Evolutionary conservation across 2,888 invertebrate species (phyloP), one percentile per base, ranked within the genome.

Genomic region (Mythimna ferrago): DNA sequence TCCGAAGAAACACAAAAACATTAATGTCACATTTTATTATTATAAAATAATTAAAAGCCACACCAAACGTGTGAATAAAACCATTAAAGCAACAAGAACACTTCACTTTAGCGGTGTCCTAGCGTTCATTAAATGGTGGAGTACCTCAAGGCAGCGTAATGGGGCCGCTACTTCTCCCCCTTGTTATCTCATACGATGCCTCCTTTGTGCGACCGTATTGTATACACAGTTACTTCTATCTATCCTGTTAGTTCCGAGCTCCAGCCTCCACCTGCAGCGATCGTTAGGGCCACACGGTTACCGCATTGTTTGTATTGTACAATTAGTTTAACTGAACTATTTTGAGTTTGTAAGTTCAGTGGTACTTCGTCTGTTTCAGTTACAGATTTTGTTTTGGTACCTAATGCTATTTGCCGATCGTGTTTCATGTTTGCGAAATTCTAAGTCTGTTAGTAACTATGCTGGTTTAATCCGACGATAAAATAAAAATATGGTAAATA

Each of bases 101-200:
- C 89, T 89, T 88, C 89, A 87, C 89, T 90, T 87, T 87, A 90
- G 89, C 88, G 89, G 87, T 90, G 89, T 89, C 89, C 89, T 90
- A 87, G 88, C 83, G 87, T 90, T 90, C 91, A 90, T 90, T 90
- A 90, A 88, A 89, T 88, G 86, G 88, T 84, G 87, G 87, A 90
- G 90, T 88, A 87, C 87, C 88, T 88, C 92, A 93, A 93, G 94
- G 92, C 92, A 88, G 83, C 84, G 91, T 94, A 93, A 94, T 92
- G 93, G 94, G 93, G 89, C 93, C 94, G 91, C 89, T 89, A 90
- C 93, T 93, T 92, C 92, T 89, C 89, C 86, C 89, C 89, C 92
- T 94, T 93, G 94, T 94, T 94, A 94, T 91, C 92, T 93, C 92
- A 91, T 91, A 92, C 92, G 92, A 87, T 89, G 92, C 87, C 91